Evolutionary conservation across 2,113 vertebrate genomes (phyloP), one percentile per base, ranked within the genome.

Genomic region (Forbesichthys papilliferus): DNA sequence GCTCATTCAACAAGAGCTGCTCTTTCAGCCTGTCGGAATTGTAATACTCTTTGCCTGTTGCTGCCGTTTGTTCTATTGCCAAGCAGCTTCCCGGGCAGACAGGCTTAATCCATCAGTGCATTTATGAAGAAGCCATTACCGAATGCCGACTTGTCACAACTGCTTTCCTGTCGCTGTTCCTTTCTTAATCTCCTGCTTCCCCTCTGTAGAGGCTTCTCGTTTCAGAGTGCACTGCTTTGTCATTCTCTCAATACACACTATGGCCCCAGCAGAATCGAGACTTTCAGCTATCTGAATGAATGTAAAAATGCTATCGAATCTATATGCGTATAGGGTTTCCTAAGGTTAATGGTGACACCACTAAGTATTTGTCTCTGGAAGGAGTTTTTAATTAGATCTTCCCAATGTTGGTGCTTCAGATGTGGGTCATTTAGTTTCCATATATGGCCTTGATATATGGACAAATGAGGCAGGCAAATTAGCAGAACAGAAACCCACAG

Each of bases 401-500:
- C 48, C 13, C 27, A 52, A 60, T 67, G 42, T 56, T 75, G 68
- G 10, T 10, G 63, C 56, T 72, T 70, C 34, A 71, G 58, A 61
- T 48, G 27, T 52, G 55, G 47, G 71, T 74, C 71, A 84, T 75
- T 82, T 52, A 66, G 86, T 86, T 83, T 84, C 79, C 78, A 89
- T 82, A 80, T 74, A 67, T 79, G 69, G 73, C 13, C 59, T 80
- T 66, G 71, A 78, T 78, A 82, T 76, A 76, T 65, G 62, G 65
- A 80, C 51, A 84, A 84, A 89, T 78, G 73, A 84, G 73, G 80
- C 73, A 75, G 78, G 61, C 58, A 84, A 79, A 86, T 79, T 73
- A 70, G 75, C 82, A 86, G 65, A 85, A 78, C 81, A 71, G 67
- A 64, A 68, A 82, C 75, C 80, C 81, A 87, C 87, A 90, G 85